A percentile compares a stretch with the other conserved stretches of the same genome.
Conservation (phyloP, 2,888 invertebrate species). For the Platycheirus rosarum region DNA sequence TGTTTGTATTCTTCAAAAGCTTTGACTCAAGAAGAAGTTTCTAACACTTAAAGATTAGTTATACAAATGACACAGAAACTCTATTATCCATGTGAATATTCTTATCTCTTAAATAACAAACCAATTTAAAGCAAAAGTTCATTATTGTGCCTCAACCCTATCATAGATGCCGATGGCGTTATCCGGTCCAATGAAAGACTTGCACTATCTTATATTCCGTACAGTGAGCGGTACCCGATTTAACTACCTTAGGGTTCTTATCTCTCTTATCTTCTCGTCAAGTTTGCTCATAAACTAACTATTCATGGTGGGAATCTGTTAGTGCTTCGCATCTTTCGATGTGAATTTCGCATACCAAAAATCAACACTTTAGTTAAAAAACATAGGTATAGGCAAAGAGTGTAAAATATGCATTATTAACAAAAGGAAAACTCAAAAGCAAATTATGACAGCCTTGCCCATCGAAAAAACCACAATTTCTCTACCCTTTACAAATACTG, state of each 20-base stretch:
- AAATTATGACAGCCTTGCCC: background rate
- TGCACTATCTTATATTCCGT: background rate
- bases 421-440: background rate
- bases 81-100: background rate
- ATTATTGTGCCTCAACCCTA: background rate
- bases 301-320: background rate
- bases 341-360: background rate
- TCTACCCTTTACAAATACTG: background rate
- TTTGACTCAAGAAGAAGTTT: slow-evolving; percentile 3
- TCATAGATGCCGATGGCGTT: background rate
- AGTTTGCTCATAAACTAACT: background rate
- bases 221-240: background rate
- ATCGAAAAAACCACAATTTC: background rate
- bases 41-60: background rate
- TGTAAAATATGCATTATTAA: background rate
- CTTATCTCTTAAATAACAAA: background rate
- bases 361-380: background rate
- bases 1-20: background rate
- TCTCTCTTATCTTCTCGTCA: background rate
- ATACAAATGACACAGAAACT: background rate
- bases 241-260: background rate
- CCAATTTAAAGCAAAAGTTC: background rate
- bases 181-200: slow-evolving; percentile 4
- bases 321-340: background rate
- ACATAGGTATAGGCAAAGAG: background rate